phyloP scores from a whole-genome alignment of 2,113 vertebrate genomes.

The Macquaria ambigua region DNA sequence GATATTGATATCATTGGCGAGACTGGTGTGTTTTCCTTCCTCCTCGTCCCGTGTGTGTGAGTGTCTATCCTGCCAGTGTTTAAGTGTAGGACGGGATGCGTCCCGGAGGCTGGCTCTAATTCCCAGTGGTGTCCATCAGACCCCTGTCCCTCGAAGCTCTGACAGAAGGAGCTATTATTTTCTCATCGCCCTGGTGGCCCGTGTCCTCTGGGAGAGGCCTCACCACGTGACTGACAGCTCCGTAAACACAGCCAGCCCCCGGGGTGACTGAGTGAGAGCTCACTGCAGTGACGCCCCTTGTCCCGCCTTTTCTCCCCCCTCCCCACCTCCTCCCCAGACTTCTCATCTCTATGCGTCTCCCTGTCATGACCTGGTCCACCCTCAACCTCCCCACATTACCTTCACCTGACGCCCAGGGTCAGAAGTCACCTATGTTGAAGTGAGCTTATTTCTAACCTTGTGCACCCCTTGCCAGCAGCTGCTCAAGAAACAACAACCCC shows the following conservation, averaged over 20 bases:
- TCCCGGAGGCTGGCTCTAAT: conserved; percentile 79
- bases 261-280: conserved; percentile 72
- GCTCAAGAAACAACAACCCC: conserved; percentile 19
- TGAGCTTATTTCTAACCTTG: conserved; percentile 77
- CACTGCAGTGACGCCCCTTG: conserved; percentile 43
- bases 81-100: conserved; percentile 71
- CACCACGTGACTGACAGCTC: conserved; percentile 80
- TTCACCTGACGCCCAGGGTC: conserved; percentile 72
- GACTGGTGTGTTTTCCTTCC: conserved; percentile 22
- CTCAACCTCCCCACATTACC: conserved; percentile 65
- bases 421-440: conserved; percentile 53
- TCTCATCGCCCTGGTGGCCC: conserved; percentile 75
- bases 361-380: conserved; percentile 67
- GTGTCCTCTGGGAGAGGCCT: conserved; percentile 74
- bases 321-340: conserved; percentile 30
- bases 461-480: conserved; percentile 58
- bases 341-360: conserved; percentile 65
- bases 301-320: conserved; percentile 47
- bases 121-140: conserved; percentile 85
- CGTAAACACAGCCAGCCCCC: conserved; percentile 76
- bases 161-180: conserved; percentile 88
- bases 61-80: conserved; percentile 60
- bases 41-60: conserved; percentile 10
- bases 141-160: conserved; percentile 83
- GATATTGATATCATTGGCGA: conserved; percentile 14